Evolutionary conservation across 1,140 invertebrate genomes (phyloP).

Genomic region (Laupala kohalensis): DNA sequence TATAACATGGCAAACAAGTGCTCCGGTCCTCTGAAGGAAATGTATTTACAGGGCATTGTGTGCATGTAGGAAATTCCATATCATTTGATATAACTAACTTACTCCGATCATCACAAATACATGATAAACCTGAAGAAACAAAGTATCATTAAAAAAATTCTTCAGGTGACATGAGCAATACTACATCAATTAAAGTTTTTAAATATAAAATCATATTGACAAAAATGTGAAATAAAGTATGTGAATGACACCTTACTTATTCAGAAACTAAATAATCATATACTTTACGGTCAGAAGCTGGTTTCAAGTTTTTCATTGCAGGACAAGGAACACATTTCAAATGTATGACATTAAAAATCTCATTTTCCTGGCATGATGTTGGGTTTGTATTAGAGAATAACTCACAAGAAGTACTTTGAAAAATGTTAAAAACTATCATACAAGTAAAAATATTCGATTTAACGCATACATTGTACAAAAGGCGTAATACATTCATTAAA

Average conservation of each 20-base stretch:
- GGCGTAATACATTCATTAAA: no score
- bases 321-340: constrained; percentile 2
- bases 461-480: no score
- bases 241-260: neutral
- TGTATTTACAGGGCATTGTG: constrained; percentile 2
- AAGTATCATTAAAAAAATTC: neutral
- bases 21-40: neutral
- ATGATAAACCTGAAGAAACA: constrained; percentile 4
- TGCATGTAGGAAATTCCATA: constrained; percentile 1
- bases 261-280: neutral
- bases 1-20: constrained; percentile 2
- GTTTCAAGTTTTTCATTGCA: neutral
- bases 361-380: neutral
- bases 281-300: constrained; percentile 2
- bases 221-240: neutral
- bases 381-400: constrained; percentile 7
- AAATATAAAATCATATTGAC: neutral
- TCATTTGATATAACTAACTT: neutral
- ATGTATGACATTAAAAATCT: constrained; percentile 4
- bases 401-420: no score
- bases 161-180: neutral
- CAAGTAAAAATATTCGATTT: no score
- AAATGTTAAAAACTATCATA: no score
- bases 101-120: constrained; percentile 6
- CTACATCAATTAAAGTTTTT: neutral